Percentiles rank a stretch among this genome's conserved stretches.
Conservation (phyloP, 2,888 invertebrate genomes). For the Iphiclides podalirius region DNA sequence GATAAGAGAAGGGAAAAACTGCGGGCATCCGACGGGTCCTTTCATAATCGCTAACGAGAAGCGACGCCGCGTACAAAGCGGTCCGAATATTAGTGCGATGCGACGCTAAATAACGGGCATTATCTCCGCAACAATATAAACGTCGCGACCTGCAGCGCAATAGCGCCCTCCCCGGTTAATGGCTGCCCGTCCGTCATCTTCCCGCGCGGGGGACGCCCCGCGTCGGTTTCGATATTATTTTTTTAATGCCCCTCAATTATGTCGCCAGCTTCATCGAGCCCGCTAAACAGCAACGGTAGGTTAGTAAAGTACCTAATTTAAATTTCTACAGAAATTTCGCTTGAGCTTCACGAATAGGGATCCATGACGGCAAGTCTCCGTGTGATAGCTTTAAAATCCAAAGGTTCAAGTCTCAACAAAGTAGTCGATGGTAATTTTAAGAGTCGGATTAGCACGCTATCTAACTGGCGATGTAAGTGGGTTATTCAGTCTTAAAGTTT, state of each 20-base stretch:
- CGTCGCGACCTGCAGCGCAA: slow-evolving; percentile 55
- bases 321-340: too few species aligned
- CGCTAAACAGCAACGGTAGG: background rate
- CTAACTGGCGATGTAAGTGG: too few species aligned
- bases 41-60: slow-evolving; percentile 45
- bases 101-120: slow-evolving; percentile 61
- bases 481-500: too few species aligned
- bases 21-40: too few species aligned
- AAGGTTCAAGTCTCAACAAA: too few species aligned
- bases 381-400: too few species aligned
- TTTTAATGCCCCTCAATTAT: slow-evolving; percentile 24
- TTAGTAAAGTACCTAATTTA: too few species aligned
- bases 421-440: too few species aligned
- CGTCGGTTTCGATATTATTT: slow-evolving; percentile 39
- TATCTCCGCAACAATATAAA: slow-evolving; percentile 66
- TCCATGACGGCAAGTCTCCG: too few species aligned
- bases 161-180: slow-evolving; percentile 53
- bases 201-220: slow-evolving; percentile 30
- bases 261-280: slow-evolving; percentile 7
- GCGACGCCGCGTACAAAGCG: slow-evolving; percentile 53
- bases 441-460: too few species aligned
- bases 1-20: too few species aligned
- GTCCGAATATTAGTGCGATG: slow-evolving; percentile 60
- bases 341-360: too few species aligned
- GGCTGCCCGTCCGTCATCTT: slow-evolving; percentile 59